Evolutionary conservation across 1,140 invertebrate species (phyloP).

Genomic region (Bombyx mori): DNA sequence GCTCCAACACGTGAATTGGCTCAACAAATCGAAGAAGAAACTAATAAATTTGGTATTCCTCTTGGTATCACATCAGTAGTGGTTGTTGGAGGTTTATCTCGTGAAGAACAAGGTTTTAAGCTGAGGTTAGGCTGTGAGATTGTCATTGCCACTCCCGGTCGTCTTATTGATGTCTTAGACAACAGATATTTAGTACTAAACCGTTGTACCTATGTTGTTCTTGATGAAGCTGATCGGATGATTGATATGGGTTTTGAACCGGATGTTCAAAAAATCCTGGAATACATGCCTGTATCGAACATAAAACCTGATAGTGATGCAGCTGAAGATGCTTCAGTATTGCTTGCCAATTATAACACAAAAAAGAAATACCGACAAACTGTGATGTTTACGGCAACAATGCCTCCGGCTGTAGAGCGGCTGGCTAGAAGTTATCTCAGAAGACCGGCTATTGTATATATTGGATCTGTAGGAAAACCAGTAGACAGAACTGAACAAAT

Average conservation of each 20-base stretch:
- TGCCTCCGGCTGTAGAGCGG: constrained; percentile 98
- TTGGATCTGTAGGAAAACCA: constrained; percentile 98
- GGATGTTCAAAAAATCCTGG: constrained; percentile 97
- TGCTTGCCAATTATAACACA: constrained; percentile 95
- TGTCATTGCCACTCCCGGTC: constrained; percentile 99
- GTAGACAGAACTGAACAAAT: constrained; percentile 98
- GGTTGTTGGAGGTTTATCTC: constrained; percentile 96
- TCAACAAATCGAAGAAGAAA: constrained; percentile 99
- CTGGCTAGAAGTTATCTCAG: constrained; percentile 95
- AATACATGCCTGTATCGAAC: constrained; percentile 99
- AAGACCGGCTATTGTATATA: constrained; percentile 97
- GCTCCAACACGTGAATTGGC: constrained; percentile 99
- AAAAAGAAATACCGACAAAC: constrained; percentile 99
- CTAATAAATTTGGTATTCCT: constrained; percentile 96
- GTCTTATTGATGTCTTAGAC: constrained; percentile 98
- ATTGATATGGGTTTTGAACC: constrained; percentile 99
- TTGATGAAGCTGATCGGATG: constrained; percentile 98
- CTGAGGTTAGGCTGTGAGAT: constrained; percentile 98
- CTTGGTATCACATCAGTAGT: constrained; percentile 97
- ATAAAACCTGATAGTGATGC: constrained; percentile 98
- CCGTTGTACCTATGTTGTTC: constrained; percentile 95
- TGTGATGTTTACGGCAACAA: constrained; percentile 99
- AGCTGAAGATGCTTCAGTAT: constrained; percentile 93
- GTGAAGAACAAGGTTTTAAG: constrained; percentile 98
- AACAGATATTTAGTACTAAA: constrained; percentile 97